A percentile compares a stretch with the other conserved stretches of the same genome.
These are phyloP conservation scores for Chrysotoxum bicinctum DNA, from an alignment of 2,888 invertebrate genomes.

Conservation along the genomic window DNA sequence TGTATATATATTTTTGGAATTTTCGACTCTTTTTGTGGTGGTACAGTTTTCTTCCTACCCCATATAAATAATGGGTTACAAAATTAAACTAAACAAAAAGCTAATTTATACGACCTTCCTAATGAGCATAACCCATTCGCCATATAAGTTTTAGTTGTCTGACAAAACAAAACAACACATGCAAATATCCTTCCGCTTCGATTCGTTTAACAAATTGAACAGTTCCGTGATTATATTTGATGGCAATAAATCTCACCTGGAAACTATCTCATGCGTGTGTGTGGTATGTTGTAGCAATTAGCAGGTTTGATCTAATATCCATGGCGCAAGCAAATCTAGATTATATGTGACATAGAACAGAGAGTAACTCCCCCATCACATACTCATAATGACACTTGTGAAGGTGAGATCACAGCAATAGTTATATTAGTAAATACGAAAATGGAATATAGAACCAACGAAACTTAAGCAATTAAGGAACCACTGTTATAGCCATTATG, in stretches of 20 bases:
- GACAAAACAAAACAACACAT: slow-evolving; percentile 37
- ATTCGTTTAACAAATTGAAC: slow-evolving; percentile 44
- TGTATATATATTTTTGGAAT: too few species aligned
- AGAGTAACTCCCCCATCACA: slow-evolving; percentile 34
- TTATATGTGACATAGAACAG: slow-evolving; percentile 19
- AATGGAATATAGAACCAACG: not conserved
- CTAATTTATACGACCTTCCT: slow-evolving; percentile 9
- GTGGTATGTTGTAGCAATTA: slow-evolving; percentile 55
- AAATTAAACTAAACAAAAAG: slow-evolving; percentile 19
- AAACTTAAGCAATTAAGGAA: slow-evolving; percentile 47
- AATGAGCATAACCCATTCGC: slow-evolving; percentile 44
- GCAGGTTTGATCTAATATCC: slow-evolving; percentile 66
- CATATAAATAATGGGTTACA: not conserved
- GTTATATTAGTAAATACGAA: slow-evolving; percentile 48
- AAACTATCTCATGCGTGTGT: slow-evolving; percentile 78
- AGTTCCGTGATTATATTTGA: slow-evolving; percentile 49
- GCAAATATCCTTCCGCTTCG: not conserved
- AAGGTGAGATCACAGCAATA: slow-evolving; percentile 69
- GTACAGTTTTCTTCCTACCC: not conserved
- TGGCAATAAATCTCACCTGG: slow-evolving; percentile 81
- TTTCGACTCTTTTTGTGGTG: not conserved
- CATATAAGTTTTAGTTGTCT: slow-evolving; percentile 53
- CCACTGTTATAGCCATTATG: slow-evolving; percentile 6
- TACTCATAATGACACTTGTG: slow-evolving; percentile 64
- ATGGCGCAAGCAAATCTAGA: slow-evolving; percentile 64